phyloP scores from a whole-genome alignment of 2,888 invertebrate genomes.

The Ceraclea dissimilis region DNA sequence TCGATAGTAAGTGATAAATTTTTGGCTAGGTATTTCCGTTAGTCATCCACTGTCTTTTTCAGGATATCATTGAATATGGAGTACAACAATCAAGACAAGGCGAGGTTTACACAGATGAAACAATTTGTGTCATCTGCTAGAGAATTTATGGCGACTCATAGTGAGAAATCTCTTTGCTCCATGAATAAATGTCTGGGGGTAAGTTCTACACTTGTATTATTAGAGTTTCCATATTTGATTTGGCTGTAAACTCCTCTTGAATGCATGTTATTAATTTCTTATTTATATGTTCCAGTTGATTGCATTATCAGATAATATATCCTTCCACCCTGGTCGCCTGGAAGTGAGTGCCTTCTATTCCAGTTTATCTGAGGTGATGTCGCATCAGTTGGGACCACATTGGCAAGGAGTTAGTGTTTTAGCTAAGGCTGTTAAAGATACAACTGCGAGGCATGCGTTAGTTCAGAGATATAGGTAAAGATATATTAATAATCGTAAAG shows the following conservation, averaged over 20 bases:
- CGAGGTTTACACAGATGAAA: constrained; percentile 33
- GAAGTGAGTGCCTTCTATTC: constrained; percentile 61
- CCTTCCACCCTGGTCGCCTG: constrained; percentile 59
- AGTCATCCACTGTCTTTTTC: too few species aligned
- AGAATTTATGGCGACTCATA: constrained; percentile 47
- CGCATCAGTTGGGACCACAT: constrained; percentile 49
- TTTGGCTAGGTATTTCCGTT: too few species aligned
- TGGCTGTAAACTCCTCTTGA: not conserved
- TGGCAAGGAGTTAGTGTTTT: constrained; percentile 60
- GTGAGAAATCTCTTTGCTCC: constrained; percentile 44
- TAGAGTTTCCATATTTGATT: not conserved
- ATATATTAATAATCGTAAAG: too few species aligned
- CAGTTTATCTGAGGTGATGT: constrained; percentile 57
- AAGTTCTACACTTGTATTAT: constrained; percentile 27
- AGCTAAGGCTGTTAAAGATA: constrained; percentile 4
- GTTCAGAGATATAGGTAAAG: constrained; percentile 61
- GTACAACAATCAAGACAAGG: not conserved
- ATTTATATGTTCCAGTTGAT: constrained; percentile 41
- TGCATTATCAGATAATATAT: constrained; percentile 54
- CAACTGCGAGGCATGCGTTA: constrained; percentile 43
- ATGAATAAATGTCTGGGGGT: constrained; percentile 49
- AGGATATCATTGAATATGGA: not conserved
- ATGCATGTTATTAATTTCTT: not conserved
- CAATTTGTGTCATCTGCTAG: constrained; percentile 47
- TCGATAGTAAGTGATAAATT: too few species aligned